phyloP scores from a whole-genome alignment of 1,140 invertebrate species.

The Hirudo medicinalis region DNA sequence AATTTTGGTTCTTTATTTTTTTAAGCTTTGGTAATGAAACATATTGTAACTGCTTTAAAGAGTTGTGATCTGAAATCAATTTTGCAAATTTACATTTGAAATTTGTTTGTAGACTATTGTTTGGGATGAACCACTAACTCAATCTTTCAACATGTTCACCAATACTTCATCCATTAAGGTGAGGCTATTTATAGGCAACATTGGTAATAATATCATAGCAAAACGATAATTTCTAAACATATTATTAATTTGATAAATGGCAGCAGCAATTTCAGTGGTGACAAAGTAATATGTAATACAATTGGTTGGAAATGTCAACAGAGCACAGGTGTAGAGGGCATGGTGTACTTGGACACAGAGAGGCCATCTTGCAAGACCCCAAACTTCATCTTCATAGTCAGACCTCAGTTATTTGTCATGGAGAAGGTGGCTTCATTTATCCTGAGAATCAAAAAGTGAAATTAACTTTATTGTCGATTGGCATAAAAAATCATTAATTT shows the following conservation, averaged over 20 bases:
- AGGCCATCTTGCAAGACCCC: constrained; percentile 53
- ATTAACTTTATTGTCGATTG: constrained; percentile 13
- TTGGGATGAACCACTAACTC: constrained; percentile 75
- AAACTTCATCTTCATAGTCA: constrained; percentile 76
- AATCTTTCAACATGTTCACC: constrained; percentile 71
- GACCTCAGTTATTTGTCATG: constrained; percentile 68
- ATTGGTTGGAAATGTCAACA: constrained; percentile 15
- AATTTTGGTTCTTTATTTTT: neutral
- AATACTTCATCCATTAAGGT: constrained; percentile 61
- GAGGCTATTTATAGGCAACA: neutral
- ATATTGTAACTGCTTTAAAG: neutral
- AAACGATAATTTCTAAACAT: constrained; percentile 10
- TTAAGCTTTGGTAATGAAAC: neutral
- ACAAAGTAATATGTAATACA: too few relatives aligned
- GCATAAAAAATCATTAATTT: too few relatives aligned
- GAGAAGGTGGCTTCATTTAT: constrained; percentile 66
- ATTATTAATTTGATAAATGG: neutral
- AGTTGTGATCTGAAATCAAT: neutral
- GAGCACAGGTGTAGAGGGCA: constrained; percentile 62
- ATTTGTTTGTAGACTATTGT: constrained; percentile 56
- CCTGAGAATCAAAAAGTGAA: constrained; percentile 49
- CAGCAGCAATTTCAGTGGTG: too few relatives aligned
- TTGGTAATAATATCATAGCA: neutral
- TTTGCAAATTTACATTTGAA: neutral
- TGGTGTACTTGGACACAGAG: constrained; percentile 59